Percentiles rank a stretch among this genome's conserved stretches.
phyloP scores from a whole-genome alignment of 2,113 vertebrate species.

The Oreochromis aureus region DNA sequence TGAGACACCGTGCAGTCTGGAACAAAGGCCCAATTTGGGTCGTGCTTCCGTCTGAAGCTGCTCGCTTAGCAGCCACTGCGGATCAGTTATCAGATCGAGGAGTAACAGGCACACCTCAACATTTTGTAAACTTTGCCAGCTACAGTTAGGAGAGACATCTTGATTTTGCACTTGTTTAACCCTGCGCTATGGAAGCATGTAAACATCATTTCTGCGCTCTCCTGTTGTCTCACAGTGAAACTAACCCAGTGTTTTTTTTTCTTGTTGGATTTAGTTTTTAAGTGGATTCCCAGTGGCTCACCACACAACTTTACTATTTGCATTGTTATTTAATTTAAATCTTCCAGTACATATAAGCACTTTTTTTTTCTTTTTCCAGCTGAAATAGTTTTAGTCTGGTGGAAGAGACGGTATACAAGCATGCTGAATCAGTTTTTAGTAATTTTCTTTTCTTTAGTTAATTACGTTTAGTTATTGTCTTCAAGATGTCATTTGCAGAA shows the following conservation, averaged over 20 bases:
- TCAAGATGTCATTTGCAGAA: background rate
- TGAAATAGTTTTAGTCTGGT: background rate
- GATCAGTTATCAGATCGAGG: background rate
- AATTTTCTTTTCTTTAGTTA: background rate
- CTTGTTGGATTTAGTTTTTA: background rate
- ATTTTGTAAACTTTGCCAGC: background rate
- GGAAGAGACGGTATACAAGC: background rate
- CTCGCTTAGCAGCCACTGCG: slow-evolving; percentile 27
- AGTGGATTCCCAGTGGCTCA: background rate
- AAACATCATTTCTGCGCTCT: background rate
- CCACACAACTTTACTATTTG: background rate
- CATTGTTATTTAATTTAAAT: slow-evolving; percentile 1
- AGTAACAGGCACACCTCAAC: slow-evolving; percentile 6
- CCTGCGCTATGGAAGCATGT: background rate
- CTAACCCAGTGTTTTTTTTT: background rate
- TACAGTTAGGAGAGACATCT: background rate
- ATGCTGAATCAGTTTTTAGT: background rate
- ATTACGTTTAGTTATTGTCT: background rate
- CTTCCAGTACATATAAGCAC: background rate
- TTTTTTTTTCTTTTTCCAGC: background rate
- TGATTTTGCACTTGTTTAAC: background rate
- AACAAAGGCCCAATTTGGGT: slow-evolving; percentile 51
- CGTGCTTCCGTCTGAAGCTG: slow-evolving; percentile 31
- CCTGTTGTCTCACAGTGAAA: background rate
- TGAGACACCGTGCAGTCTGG: slow-evolving; percentile 31